Evolutionary conservation across 2,888 invertebrate species (phyloP), one percentile per base, ranked within the genome.

Genomic region (Brachylomia viminalis): DNA sequence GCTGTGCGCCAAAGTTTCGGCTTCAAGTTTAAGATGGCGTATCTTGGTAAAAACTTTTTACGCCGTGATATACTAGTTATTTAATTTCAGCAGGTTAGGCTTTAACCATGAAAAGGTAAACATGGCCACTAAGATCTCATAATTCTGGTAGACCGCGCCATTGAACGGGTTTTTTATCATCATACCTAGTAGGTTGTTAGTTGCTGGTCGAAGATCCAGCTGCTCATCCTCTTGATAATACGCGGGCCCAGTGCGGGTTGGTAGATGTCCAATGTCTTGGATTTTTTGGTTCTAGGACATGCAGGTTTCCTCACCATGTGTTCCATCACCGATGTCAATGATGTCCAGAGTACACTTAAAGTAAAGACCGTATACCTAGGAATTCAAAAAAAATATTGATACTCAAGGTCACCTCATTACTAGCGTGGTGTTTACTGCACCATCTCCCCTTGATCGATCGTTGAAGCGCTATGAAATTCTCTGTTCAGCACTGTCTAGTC

Each of bases 1-100:
- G 23, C 17, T n/a, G 10, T 30, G 15, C 15, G 27, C 27, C 11
- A 10, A 71, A 77, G 49, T 77, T 70, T 66, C 10, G 2, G 38
- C n/a, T 38, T 23, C n/a, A 71, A 79, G 11, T 54, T 66, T 47
- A 49, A 30, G 38, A 62, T 70, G n/a, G 54, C 5, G 38, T 69
- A 61, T 64, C 23, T 45, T 49, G 30, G 15, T 38, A 47, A 33
- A 15, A 42, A 10, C 17, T 56, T 42, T 61, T n/a, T 20, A 54
- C 17, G 7, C 17, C 7, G 13, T 49, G n/a, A n/a, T 54, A 13
- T 5, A 67, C 11, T 11, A 54, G 23, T 17, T n/a, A 49, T 30
- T 61, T 68, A 0, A 13, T 68, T 78, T 42, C n/a, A 45, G 42
- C 49, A 30, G 2, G 7, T 76, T 52, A 20, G 7, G 30, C n/a